Evolutionary conservation across 2,113 vertebrate genomes (phyloP), one percentile per base, ranked within the genome.

Genomic region (Petrocephalus zakoni): DNA sequence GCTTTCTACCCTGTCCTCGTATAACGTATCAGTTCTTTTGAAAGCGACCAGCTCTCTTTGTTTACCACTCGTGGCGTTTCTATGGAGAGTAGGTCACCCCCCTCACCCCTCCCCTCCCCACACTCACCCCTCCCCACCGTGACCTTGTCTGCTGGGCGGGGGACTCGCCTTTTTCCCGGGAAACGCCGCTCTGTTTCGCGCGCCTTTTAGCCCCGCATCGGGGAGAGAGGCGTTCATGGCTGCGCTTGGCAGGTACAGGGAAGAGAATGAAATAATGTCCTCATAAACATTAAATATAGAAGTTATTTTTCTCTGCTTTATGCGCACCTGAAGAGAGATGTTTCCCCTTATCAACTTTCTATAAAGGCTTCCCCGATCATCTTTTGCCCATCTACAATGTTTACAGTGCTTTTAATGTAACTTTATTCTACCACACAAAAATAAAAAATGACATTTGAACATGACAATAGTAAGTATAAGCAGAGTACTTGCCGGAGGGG

Each of bases 1-100:
- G 72, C 42, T 78, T 19, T n/a, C n/a, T 21, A 42, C 29, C 19
- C 37, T 78, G 72, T 78, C 13, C 34, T 42, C 10, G 13, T 68
- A 29, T 29, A 10, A n/a, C 19, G 72, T 78, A 78, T 78, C 7
- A 37, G 37, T 75, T 78, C 15, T 78, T 42, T 78, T 78, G 13
- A 42, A 78, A 78, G 19, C 17, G 34, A 84, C 21, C 47, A 46
- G 42, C 37, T 15, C 34, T 53, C 29, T 81, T 53, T 88, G 72
- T 88, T 53, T 81, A 83, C 46, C 46, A 82, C 72, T 81, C 82
- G 29, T 68, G 15, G 55, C 53, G 64, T 75, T 68, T 42, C 22
- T 25, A 11, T 47, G 56, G 61, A 49, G 42, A 37, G 88, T 90
- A 87, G 89, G 87, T 22, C 46, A n/a, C 46, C 81, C 81, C 21